These are phyloP conservation scores for Epirrhoe tristata DNA, from an alignment of 2,888 invertebrate species.

Conservation along the genomic window DNA sequence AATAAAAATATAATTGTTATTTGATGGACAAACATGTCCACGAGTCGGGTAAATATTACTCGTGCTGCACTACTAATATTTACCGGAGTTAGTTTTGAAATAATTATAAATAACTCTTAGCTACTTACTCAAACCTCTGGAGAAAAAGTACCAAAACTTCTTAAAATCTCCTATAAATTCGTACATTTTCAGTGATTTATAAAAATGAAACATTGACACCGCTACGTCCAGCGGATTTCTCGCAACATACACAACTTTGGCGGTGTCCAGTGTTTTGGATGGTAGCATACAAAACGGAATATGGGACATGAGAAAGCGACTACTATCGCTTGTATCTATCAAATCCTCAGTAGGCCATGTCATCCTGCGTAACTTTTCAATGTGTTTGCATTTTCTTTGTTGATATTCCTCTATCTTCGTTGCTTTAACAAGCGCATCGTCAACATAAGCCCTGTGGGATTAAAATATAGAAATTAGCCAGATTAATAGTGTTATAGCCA, in stretches of 20 bases:
- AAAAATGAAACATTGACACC: constrained; percentile 90
- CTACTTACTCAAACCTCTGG: constrained; percentile 84
- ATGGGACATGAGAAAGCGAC: constrained; percentile 79
- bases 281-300: constrained; percentile 89
- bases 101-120: not conserved
- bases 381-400: constrained; percentile 59
- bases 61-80: too few species aligned
- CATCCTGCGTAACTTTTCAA: constrained; percentile 54
- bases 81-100: too few species aligned
- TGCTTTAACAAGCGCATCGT: constrained; percentile 9
- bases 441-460: constrained; percentile 60
- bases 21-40: not conserved
- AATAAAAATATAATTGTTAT: not conserved
- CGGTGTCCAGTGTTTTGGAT: constrained; percentile 73
- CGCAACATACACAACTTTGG: constrained; percentile 89
- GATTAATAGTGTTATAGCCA: not conserved
- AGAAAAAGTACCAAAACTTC: constrained; percentile 87
- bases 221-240: constrained; percentile 92
- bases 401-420: constrained; percentile 17
- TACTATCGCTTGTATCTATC: constrained; percentile 37
- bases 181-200: constrained; percentile 84
- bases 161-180: constrained; percentile 86
- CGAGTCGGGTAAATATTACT: too few species aligned
- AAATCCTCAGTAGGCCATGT: constrained; percentile 29
- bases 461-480: not conserved